A percentile compares a stretch with the other conserved stretches of the same genome.
Evolutionary conservation across 2,113 vertebrate species (phyloP).

Genomic region (Cervus canadensis): DNA sequence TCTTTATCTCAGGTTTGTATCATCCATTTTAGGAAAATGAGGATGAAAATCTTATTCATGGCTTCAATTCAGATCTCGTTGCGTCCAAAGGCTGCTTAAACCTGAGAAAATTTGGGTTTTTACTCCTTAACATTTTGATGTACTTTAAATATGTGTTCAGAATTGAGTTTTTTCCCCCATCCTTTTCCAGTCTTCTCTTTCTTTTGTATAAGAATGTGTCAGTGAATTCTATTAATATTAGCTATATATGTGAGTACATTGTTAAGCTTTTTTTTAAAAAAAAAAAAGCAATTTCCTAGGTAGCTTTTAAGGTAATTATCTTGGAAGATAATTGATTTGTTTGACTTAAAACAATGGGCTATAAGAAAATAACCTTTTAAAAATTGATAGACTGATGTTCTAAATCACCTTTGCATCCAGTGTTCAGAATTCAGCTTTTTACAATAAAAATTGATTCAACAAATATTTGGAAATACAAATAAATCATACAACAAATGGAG

Average conservation of each 20-base stretch:
- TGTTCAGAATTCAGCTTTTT: neutral
- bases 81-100: neutral
- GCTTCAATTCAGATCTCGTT: neutral
- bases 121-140: neutral
- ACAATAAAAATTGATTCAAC: neutral
- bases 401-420: neutral
- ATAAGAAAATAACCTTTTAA: neutral
- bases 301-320: neutral
- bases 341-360: neutral
- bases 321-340: neutral
- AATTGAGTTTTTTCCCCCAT: fast-evolving
- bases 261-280: neutral
- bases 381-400: neutral
- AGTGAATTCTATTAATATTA: neutral
- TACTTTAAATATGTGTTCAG: neutral
- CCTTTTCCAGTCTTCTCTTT: neutral
- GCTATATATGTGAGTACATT: neutral
- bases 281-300: neutral
- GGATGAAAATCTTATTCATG: neutral
- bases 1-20: neutral
- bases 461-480: neutral
- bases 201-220: neutral
- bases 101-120: neutral
- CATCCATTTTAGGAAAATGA: neutral
- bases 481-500: neutral